A percentile compares a stretch with the other conserved stretches of the same genome.
Evolutionary conservation across 1,140 invertebrate genomes (phyloP).

Genomic region (Drosophila arizonae): DNA sequence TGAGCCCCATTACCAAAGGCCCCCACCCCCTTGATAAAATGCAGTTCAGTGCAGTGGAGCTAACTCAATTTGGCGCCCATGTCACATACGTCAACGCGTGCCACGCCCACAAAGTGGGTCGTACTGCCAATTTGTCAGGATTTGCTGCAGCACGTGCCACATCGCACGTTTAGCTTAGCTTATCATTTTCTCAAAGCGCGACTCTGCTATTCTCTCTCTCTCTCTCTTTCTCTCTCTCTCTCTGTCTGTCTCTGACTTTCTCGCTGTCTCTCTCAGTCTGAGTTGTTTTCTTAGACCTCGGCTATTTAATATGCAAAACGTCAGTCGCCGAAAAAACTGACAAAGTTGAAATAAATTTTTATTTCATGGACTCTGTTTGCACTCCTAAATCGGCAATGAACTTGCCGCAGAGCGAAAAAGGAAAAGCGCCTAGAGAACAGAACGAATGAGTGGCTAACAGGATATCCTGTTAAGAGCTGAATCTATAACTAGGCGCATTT

Average conservation of each 20-base stretch:
- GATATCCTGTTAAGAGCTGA: constrained; percentile 2
- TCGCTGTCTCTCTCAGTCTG: not conserved
- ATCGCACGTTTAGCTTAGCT: constrained; percentile 79
- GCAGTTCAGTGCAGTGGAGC: constrained; percentile 42
- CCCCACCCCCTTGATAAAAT: constrained; percentile 16
- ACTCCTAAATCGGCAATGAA: constrained; percentile 68
- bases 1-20: not conserved
- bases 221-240: constrained; percentile 18
- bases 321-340: constrained; percentile 74
- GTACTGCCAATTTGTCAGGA: constrained; percentile 73
- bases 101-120: constrained; percentile 59
- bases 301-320: constrained; percentile 79
- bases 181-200: constrained; percentile 77
- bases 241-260: constrained; percentile 13
- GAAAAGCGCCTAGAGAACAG: constrained; percentile 10
- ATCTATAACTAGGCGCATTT: too few species aligned
- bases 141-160: constrained; percentile 76
- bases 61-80: constrained; percentile 79
- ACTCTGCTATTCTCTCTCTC: not conserved
- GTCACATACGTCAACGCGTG: constrained; percentile 78
- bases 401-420: constrained; percentile 61
- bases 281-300: constrained; percentile 1
- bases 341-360: constrained; percentile 82
- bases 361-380: constrained; percentile 73
- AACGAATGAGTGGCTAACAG: constrained; percentile 1